Conservation (phyloP, 2,797 vertebrate species). For the Zenarchopterus dispar region DNA sequence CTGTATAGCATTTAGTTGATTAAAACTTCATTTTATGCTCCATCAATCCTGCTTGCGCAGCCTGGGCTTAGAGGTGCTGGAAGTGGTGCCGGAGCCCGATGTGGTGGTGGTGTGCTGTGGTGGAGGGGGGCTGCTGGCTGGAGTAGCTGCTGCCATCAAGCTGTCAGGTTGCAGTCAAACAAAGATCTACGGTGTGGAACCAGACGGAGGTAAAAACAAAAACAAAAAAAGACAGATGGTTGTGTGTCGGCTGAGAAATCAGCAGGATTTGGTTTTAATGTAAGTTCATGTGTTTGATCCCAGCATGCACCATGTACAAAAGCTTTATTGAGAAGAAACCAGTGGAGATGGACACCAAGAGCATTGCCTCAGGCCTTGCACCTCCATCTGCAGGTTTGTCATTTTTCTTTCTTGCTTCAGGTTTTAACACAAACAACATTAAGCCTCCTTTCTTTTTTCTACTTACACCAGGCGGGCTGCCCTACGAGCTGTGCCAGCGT, state of each 20-base stretch:
- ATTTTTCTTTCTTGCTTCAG: not conserved
- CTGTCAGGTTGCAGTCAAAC: constrained; percentile 78
- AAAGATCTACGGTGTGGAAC: constrained; percentile 83
- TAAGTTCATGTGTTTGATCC: constrained; percentile 1
- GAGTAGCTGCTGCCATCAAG: constrained; percentile 80
- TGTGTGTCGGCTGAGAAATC: too few relatives aligned
- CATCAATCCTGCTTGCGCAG: constrained; percentile 39
- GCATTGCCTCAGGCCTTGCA: constrained; percentile 82
- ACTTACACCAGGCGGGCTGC: constrained; percentile 67
- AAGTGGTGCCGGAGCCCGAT: constrained; percentile 74
- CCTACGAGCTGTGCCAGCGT: constrained; percentile 76
- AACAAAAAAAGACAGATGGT: rapidly evolving
- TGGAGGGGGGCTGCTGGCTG: constrained; percentile 81
- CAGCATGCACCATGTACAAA: constrained; percentile 85
- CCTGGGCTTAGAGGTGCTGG: constrained; percentile 82
- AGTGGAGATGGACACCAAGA: constrained; percentile 79
- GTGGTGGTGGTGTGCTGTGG: constrained; percentile 85
- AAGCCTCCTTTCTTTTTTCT: not conserved
- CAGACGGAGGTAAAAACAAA: constrained; percentile 77
- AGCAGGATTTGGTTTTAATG: not conserved
- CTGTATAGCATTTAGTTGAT: not conserved
- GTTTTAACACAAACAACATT: not conserved
- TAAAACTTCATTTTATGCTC: not conserved
- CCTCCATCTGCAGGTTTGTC: constrained; percentile 82
- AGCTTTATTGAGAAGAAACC: constrained; percentile 83